Evolutionary conservation across 1,140 invertebrate genomes (phyloP), one percentile per base, ranked within the genome.

Genomic region (Anoplolepis gracilipes): DNA sequence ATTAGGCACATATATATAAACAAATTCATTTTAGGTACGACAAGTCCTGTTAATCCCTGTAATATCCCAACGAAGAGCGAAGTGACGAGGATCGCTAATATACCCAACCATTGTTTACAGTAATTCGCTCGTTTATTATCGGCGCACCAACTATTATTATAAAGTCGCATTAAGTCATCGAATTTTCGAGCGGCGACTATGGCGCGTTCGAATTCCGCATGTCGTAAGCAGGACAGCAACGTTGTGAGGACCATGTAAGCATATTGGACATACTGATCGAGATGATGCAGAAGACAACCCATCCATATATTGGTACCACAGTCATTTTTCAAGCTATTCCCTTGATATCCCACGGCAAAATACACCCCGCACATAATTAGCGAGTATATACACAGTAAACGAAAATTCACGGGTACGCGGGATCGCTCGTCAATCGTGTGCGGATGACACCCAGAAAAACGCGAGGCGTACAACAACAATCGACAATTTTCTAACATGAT

Each of bases 391-490:
- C 36, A 11, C 8, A 79, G 1, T 7, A 19, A 16, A 7, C 13
- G n/a, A 67, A 67, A 67, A 67, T 30, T 28, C 16, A 5, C n/a
- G 7, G 61, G 16, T 7, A n/a, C 16, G 19, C 46, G 16, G 19
- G 57, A 77, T 13, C 25, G 16, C n/a, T 77, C 57, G 22, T 77
- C 11, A 4, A 77, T 67, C 13, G 30, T 79, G 19, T 67, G 62
- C 2, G 76, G 76, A 36, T 67, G 62, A 28, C 62, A 79, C 10
- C 76, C 76, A 4, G 10, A 69, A 28, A 79, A 2, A n/a, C 76
- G 62, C 30, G 76, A 79, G 16, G 13, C 49, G 46, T 79, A 67
- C 22, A 79, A 16, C n/a, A 79, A 55, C 76, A 42, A 79, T 67
- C 46, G 62, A 25, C 46, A 79, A 10, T 67, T 57, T 69, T 79